Evolutionary conservation across 2,113 vertebrate genomes (phyloP), one percentile per base, ranked within the genome.

Genomic region (Hyla sarda): DNA sequence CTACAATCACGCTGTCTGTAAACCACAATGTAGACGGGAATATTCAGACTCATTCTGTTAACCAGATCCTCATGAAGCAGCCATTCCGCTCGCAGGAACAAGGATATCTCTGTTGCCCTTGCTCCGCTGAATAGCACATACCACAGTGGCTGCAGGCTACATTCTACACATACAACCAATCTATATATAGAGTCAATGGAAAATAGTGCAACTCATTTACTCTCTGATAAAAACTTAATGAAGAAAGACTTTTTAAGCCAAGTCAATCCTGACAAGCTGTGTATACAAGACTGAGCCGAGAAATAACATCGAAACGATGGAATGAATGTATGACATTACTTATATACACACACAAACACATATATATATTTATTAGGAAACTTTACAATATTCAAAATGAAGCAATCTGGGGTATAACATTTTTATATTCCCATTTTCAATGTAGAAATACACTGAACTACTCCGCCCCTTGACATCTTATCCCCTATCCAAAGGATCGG

Each of bases 141-240:
- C 81, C 45, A 41, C 81, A 71, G 32, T 82, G 71, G 45, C 62
- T 50, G 34, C 62, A 81, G 78, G 78, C 78, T 23, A 81, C 19
- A 45, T 62, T 78, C 50, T 62, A 28, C 78, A 62, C 17, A 41
- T 62, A 80, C 32, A 56, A 14, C 72, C 23, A 80, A 14, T 17
- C 76, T 78, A 58, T 79, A 58, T 58, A 79, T 34, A 79, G 52
- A 25, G 25, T n/a, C 30, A 13, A 23, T 60, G 52, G 16, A 79
- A 76, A 76, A 28, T 76, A 47, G 47, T 52, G 41, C 14, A 76
- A 76, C 34, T 73, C 16, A 45, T 73, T n/a, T 45, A n/a, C 37
- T 45, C 19, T 73, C 34, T 12, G 47, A 76, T 52, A 50, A 76
- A 52, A 76, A 52, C 48, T 25, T 30, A 76, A 76, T 69, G 65